A percentile compares a stretch with the other conserved stretches of the same genome.
phyloP scores from a whole-genome alignment of 2,888 invertebrate species.

The Seladonia tumulorum region DNA sequence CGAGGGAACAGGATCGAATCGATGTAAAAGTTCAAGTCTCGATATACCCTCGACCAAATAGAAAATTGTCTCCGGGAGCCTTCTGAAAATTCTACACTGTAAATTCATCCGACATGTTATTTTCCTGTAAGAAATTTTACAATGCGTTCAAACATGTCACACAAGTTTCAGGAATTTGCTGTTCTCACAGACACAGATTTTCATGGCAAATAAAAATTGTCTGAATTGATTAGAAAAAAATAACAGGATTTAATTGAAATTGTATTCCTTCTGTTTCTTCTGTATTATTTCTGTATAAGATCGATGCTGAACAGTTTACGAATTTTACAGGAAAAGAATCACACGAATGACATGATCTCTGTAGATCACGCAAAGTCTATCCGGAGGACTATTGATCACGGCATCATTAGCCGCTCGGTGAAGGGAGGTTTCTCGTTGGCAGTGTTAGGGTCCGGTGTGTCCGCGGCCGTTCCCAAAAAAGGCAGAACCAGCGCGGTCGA shows the following conservation, averaged over 20 bases:
- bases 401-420: conserved; percentile 46
- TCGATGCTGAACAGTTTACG: too few species aligned
- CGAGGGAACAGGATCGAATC: conserved; percentile 41
- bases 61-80: conserved; percentile 64
- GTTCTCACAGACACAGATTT: neutral
- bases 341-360: neutral
- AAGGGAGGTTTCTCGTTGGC: conserved; percentile 40
- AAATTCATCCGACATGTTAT: conserved; percentile 41
- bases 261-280: too few species aligned
- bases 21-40: conserved; percentile 47
- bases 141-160: neutral
- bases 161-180: neutral
- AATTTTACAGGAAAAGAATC: neutral
- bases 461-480: conserved; percentile 51
- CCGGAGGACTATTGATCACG: conserved; percentile 38
- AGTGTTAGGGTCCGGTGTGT: conserved; percentile 32
- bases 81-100: conserved; percentile 60
- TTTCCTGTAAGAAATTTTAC: conserved; percentile 15
- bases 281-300: too few species aligned
- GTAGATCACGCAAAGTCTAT: neutral
- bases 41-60: conserved; percentile 56
- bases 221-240: neutral
- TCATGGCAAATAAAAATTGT: neutral
- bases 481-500: conserved; percentile 57
- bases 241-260: too few species aligned